phyloP scores from a whole-genome alignment of 2,113 vertebrate genomes.

The Brachypodius melanocephalos region DNA sequence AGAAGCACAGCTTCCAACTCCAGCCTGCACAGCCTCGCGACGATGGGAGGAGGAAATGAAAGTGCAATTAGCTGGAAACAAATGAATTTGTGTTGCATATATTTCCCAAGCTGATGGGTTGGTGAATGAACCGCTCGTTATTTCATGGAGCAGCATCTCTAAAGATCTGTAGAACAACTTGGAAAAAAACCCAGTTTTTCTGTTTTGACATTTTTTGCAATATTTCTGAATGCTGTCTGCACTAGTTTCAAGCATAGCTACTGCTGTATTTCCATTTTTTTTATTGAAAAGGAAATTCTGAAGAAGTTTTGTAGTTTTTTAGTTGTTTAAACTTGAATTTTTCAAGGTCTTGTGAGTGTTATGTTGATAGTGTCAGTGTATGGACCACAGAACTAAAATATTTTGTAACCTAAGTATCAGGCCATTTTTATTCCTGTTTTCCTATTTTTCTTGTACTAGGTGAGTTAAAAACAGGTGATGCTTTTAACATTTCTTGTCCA shows the following conservation, averaged over 20 bases:
- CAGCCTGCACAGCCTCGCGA: background rate
- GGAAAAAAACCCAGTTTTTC: background rate
- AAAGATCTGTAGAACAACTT: slow-evolving; percentile 54
- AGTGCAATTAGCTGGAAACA: slow-evolving; percentile 60
- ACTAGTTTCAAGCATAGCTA: background rate
- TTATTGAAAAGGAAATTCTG: background rate
- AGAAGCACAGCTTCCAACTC: background rate
- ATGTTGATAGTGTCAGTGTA: background rate
- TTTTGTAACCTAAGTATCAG: background rate
- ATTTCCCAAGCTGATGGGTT: slow-evolving; percentile 51
- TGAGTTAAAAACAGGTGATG: background rate
- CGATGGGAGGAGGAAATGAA: slow-evolving; percentile 39
- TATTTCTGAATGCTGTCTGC: background rate
- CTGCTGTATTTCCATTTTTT: background rate
- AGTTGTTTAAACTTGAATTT: background rate
- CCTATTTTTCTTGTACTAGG: background rate
- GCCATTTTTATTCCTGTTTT: background rate
- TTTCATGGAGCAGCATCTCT: slow-evolving; percentile 32
- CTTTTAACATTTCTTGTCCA: background rate
- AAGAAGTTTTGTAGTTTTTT: background rate
- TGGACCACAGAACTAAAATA: background rate
- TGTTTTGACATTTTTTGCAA: background rate
- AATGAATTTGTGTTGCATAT: slow-evolving; percentile 44
- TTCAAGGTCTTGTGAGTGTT: rapidly evolving
- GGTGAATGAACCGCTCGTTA: slow-evolving; percentile 18